Evolutionary conservation across 2,888 invertebrate species (phyloP).

Genomic region (Nineta flava): DNA sequence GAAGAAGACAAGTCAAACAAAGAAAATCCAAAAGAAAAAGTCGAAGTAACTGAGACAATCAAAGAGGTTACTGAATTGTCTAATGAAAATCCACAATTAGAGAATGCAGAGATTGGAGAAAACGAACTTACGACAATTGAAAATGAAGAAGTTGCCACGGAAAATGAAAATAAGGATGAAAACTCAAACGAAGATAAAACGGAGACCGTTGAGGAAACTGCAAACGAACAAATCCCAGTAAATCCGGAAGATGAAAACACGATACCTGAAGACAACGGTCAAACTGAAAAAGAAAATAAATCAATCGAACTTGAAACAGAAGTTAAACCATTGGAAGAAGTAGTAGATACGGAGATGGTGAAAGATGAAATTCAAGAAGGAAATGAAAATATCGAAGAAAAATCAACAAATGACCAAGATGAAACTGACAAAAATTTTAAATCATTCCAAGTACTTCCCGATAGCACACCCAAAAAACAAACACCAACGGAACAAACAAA

Average conservation of each 20-base stretch:
- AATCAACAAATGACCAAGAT: not conserved
- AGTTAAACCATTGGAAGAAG: constrained; percentile 23
- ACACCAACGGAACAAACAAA: not conserved
- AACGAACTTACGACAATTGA: not conserved
- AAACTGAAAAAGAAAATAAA: no score
- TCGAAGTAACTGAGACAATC: no score
- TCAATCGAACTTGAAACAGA: no score
- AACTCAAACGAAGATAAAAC: not conserved
- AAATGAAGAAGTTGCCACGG: constrained; percentile 3
- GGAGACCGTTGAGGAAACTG: not conserved
- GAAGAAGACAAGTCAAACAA: no score
- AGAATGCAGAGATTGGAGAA: constrained; percentile 1
- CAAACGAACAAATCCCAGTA: not conserved
- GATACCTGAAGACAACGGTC: no score
- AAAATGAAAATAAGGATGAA: constrained; percentile 1
- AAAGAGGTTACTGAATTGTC: no score
- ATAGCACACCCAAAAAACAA: not conserved
- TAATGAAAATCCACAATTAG: no score
- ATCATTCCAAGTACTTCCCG: constrained; percentile 1
- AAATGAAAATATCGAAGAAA: not conserved
- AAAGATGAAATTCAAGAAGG: not conserved
- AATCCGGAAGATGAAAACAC: not conserved
- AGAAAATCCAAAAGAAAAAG: no score
- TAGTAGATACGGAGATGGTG: constrained; percentile 18
- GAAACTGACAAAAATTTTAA: not conserved